Conservation (phyloP, 2,888 invertebrate species). For the Cenopis cana region DNA sequence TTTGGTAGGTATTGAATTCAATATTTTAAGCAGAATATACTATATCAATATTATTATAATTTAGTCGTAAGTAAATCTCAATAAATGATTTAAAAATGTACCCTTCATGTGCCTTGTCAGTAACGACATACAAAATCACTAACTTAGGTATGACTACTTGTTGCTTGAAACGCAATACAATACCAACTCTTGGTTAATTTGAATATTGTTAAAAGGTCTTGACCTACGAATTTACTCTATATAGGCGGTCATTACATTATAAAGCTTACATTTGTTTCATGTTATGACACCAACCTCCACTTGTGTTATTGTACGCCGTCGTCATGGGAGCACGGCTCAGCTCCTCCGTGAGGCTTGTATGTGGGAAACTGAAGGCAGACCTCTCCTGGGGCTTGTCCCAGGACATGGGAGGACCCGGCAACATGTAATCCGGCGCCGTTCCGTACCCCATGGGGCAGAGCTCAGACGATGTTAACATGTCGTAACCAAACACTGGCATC, state of each 20-base stretch:
- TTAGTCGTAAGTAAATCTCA: no score
- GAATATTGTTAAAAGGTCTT: slow-evolving; percentile 8
- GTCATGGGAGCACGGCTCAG: slow-evolving; percentile 46
- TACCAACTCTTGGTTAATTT: slow-evolving; percentile 21
- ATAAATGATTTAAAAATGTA: neutral
- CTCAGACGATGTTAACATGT: slow-evolving; percentile 73
- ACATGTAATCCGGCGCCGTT: slow-evolving; percentile 63
- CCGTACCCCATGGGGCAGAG: slow-evolving; percentile 68
- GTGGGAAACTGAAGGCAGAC: slow-evolving; percentile 59
- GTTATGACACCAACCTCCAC: slow-evolving; percentile 37
- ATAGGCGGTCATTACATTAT: neutral
- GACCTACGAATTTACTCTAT: slow-evolving; percentile 11
- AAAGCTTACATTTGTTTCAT: neutral
- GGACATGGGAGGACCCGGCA: slow-evolving; percentile 56
- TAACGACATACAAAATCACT: neutral
- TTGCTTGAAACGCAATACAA: slow-evolving; percentile 12
- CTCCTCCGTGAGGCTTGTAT: slow-evolving; percentile 57
- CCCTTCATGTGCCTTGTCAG: slow-evolving; percentile 5
- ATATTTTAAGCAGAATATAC: no score
- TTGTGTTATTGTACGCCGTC: slow-evolving; percentile 46
- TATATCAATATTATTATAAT: no score
- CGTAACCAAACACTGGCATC: slow-evolving; percentile 78
- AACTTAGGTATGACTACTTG: no score
- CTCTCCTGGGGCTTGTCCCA: slow-evolving; percentile 71
- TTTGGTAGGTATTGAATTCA: neutral